Evolutionary conservation across 2,113 vertebrate genomes (phyloP).

Genomic region (Equus przewalskii): DNA sequence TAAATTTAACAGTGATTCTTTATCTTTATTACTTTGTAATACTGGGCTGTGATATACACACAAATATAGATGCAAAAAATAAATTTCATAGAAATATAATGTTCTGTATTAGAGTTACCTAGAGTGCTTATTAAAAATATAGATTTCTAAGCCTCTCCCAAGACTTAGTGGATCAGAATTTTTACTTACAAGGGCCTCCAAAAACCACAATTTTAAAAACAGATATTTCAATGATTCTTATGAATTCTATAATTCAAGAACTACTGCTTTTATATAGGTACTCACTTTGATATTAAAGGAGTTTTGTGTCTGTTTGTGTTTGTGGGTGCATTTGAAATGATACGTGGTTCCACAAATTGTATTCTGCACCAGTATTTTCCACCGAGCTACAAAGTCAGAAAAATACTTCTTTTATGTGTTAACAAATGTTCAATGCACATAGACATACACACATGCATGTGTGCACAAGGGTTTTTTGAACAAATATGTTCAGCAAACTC

Average conservation of each 20-base stretch:
- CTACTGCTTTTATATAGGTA: background rate
- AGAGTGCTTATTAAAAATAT: background rate
- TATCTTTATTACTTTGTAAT: background rate
- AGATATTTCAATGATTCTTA: background rate
- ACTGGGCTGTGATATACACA: background rate
- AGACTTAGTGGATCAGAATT: constrained; percentile 17
- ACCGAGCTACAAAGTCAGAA: background rate
- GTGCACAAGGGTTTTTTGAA: background rate
- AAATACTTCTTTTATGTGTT: background rate
- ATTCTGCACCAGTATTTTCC: background rate
- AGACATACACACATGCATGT: background rate
- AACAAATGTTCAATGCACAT: background rate
- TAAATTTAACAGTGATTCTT: background rate
- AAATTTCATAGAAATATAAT: background rate
- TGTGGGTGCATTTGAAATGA: background rate
- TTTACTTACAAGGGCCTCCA: background rate
- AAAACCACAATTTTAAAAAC: background rate
- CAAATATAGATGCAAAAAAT: background rate
- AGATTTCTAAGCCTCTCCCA: background rate
- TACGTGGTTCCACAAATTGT: background rate
- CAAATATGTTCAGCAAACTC: background rate
- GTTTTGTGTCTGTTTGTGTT: background rate
- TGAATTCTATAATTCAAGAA: background rate
- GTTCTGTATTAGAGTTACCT: background rate
- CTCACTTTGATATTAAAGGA: background rate